Percentiles rank a stretch among this genome's conserved stretches.
These are phyloP conservation scores for Harmothoe impar DNA, from an alignment of 2,888 invertebrate species.

Conservation along the genomic window DNA sequence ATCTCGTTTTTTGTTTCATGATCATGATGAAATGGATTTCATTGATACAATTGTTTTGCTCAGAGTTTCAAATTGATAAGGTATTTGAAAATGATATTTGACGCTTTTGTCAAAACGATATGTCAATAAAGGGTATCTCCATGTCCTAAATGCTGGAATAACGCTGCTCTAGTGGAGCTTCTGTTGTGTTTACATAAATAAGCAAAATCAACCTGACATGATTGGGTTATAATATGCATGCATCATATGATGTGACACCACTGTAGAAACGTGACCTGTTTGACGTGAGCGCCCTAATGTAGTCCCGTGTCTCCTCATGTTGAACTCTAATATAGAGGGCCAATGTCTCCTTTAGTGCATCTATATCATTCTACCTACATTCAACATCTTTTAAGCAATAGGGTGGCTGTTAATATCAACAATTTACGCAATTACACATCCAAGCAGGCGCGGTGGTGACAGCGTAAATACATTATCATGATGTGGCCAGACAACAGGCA, in stretches of 20 bases:
- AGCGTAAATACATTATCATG: background rate
- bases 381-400: constrained; percentile 45
- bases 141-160: constrained; percentile 18
- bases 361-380: constrained; percentile 21
- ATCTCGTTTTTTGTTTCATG: background rate
- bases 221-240: constrained; percentile 21
- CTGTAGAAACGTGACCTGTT: background rate
- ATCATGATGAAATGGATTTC: constrained; percentile 1
- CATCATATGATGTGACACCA: background rate
- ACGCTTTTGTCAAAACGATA: too few species aligned
- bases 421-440: background rate
- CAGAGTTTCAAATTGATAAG: too few species aligned
- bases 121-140: background rate
- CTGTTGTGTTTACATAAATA: background rate
- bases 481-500: constrained; percentile 48
- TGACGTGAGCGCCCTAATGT: background rate
- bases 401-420: background rate
- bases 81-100: too few species aligned
- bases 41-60: constrained; percentile 1
- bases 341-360: background rate
- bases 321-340: background rate
- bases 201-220: constrained; percentile 41
- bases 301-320: too few species aligned
- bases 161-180: background rate
- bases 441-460: background rate